Conservation (phyloP, 2,888 invertebrate genomes). For the Candidula unifasciata region DNA sequence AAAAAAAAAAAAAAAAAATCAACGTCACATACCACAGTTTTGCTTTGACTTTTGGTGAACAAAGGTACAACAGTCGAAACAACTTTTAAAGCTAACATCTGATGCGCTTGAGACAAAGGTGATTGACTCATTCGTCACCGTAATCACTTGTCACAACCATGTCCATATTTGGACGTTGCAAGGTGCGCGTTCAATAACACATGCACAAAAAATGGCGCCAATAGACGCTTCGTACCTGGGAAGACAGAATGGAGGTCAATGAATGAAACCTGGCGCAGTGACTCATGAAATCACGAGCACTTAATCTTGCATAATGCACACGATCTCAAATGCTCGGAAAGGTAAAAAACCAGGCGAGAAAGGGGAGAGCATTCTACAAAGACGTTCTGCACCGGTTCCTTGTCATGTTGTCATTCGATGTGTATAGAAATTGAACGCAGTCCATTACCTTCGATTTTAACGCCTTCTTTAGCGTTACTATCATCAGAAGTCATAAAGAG, state of each 20-base stretch:
- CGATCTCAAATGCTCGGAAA: neutral
- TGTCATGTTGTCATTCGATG: no score
- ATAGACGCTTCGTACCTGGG: neutral
- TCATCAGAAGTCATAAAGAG: no score
- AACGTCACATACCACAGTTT: neutral
- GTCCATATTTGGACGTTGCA: conserved; percentile 19
- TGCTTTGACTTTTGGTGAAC: neutral
- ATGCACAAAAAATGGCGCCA: neutral
- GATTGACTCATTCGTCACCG: conserved; percentile 15
- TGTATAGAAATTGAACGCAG: no score
- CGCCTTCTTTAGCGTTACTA: no score
- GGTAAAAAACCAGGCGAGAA: neutral
- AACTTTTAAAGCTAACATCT: neutral
- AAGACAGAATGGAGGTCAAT: conserved; percentile 9
- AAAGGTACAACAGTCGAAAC: neutral
- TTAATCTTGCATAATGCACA: conserved; percentile 7
- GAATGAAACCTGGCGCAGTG: neutral
- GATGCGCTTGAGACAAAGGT: neutral
- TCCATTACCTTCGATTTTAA: no score
- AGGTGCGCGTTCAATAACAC: neutral
- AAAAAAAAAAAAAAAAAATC: no score
- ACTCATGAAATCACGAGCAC: conserved; percentile 12
- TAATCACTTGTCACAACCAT: neutral
- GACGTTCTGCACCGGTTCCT: conserved; percentile 6
- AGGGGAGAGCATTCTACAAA: neutral